Evolutionary conservation across 2,113 vertebrate genomes (phyloP).

Genomic region (Rhynchomys soricoides): DNA sequence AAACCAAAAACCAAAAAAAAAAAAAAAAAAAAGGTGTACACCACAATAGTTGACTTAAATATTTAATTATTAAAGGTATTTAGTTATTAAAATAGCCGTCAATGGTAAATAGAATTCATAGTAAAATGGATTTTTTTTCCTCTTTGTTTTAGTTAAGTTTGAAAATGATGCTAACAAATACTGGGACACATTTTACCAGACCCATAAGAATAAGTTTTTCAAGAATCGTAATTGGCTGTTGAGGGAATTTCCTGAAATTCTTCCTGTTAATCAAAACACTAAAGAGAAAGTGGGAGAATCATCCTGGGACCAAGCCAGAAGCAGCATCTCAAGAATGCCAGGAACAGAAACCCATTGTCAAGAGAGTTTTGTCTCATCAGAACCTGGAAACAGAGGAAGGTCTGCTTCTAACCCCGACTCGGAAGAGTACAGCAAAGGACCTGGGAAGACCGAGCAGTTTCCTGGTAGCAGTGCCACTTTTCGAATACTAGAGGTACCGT

Average conservation of each 20-base stretch:
- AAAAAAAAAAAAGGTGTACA: no score
- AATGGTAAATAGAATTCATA: slow-evolving; percentile 54
- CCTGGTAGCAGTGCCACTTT: slow-evolving; percentile 90
- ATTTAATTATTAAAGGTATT: neutral
- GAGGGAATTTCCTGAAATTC: slow-evolving; percentile 95
- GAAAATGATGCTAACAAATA: slow-evolving; percentile 91
- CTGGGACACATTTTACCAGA: slow-evolving; percentile 95
- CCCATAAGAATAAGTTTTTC: slow-evolving; percentile 94
- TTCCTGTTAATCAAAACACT: slow-evolving; percentile 81
- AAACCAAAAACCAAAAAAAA: no score
- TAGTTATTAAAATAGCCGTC: slow-evolving; percentile 5
- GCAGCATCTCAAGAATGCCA: slow-evolving; percentile 51
- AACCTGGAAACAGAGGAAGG: slow-evolving; percentile 47
- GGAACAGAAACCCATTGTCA: slow-evolving; percentile 59
- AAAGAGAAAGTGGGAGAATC: slow-evolving; percentile 69
- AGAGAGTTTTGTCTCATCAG: slow-evolving; percentile 56
- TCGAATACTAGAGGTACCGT: slow-evolving; percentile 93
- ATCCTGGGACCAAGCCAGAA: slow-evolving; percentile 58
- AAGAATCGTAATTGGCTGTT: slow-evolving; percentile 97
- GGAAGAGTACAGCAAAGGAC: slow-evolving; percentile 63
- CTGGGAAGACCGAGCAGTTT: slow-evolving; percentile 78
- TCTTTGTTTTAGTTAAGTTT: slow-evolving; percentile 89
- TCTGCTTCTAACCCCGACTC: slow-evolving; percentile 28
- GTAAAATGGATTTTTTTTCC: slow-evolving; percentile 57
- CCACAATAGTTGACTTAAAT: neutral